These are phyloP conservation scores for Microctenopoma steveboyesi DNA, from an alignment of 2,797 vertebrate genomes.

Conservation along the genomic window DNA sequence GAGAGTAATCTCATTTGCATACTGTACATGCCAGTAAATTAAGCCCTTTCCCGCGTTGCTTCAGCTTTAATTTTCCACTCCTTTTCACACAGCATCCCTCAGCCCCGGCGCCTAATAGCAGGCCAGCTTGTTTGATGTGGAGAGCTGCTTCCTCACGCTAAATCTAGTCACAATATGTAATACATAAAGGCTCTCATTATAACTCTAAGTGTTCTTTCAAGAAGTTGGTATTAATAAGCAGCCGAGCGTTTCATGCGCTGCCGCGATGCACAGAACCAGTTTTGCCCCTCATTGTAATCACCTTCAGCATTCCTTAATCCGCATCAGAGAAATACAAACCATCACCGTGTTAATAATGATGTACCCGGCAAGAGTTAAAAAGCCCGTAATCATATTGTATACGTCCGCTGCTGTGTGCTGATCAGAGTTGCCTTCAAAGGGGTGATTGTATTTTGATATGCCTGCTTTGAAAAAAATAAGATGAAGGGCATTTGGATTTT, in stretches of 20 bases:
- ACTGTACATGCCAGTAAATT: constrained; percentile 99
- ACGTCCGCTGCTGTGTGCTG: constrained; percentile 50
- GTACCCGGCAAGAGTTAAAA: constrained; percentile 49
- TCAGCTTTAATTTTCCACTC: constrained; percentile 99
- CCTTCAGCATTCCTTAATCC: constrained; percentile 60
- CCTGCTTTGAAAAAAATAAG: constrained; percentile 49
- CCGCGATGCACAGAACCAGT: constrained; percentile 65
- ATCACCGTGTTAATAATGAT: constrained; percentile 60
- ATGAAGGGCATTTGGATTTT: constrained; percentile 54
- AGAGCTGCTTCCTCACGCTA: constrained; percentile 90
- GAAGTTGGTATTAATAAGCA: constrained; percentile 88
- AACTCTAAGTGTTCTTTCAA: constrained; percentile 91
- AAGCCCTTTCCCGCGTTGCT: constrained; percentile 96
- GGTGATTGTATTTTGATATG: constrained; percentile 59
- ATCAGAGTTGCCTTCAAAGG: constrained; percentile 72
- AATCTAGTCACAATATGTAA: constrained; percentile 94
- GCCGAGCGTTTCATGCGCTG: constrained; percentile 65
- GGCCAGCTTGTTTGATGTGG: constrained; percentile 95
- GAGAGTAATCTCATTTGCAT: constrained; percentile 99
- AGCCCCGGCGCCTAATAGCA: constrained; percentile 93
- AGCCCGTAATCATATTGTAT: constrained; percentile 57
- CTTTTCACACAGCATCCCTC: constrained; percentile 93
- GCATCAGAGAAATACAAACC: constrained; percentile 50
- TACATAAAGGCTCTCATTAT: constrained; percentile 96
- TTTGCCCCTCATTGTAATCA: constrained; percentile 54